A percentile compares a stretch with the other conserved stretches of the same genome.
phyloP scores from a whole-genome alignment of 2,113 vertebrate genomes.

The Tauraco erythrolophus region DNA sequence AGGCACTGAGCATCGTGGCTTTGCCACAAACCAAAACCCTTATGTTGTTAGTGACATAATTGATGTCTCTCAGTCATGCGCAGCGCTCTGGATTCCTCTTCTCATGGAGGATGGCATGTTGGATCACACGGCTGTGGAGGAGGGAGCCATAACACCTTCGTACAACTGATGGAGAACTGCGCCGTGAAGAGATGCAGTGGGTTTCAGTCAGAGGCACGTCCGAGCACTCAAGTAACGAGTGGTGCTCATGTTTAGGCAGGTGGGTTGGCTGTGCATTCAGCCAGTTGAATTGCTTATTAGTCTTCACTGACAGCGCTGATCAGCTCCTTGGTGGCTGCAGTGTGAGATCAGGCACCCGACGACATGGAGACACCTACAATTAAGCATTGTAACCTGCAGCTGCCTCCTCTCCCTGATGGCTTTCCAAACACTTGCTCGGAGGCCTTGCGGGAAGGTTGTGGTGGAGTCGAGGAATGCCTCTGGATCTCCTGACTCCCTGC shows the following conservation, averaged over 20 bases:
- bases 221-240: accelerated
- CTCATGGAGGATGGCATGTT: too few species aligned
- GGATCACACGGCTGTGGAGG: neutral
- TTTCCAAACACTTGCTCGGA: neutral
- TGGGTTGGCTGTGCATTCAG: neutral
- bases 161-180: neutral
- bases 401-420: neutral
- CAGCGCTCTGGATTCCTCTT: neutral
- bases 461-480: neutral
- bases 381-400: neutral
- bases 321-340: neutral
- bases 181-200: neutral
- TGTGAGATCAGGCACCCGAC: neutral
- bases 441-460: neutral
- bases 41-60: neutral
- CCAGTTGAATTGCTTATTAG: neutral
- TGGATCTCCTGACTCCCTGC: neutral
- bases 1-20: neutral
- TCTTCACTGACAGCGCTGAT: neutral
- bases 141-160: neutral
- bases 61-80: neutral
- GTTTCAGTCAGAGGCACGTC: neutral
- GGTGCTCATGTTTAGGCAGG: neutral
- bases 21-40: neutral
- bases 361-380: neutral